Evolutionary conservation across 2,797 vertebrate species (phyloP), one percentile per base, ranked within the genome.

Genomic region (Tympanoctomys barrerae): DNA sequence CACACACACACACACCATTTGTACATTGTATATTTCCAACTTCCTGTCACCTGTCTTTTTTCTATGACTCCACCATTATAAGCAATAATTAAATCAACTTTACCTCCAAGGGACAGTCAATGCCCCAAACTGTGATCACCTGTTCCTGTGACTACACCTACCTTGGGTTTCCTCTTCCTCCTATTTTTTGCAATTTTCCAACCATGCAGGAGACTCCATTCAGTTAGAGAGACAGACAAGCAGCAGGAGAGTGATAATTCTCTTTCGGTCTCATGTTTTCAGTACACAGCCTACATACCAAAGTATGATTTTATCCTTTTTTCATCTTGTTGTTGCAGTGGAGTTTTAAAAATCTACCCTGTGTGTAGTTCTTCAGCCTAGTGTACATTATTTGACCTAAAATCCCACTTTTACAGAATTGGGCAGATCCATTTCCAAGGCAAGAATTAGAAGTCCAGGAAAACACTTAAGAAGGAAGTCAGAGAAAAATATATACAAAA

Each of bases 391-490:
- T n/a, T 86, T 68, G 61, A 49, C 68, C 49, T 62, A 52, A 83
- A 26, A 4, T 46, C 26, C 21, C 80, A 52, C 39, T 39, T 73
- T 62, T 39, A 70, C 13, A 21, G 31, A 93, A 52, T 21, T 94
- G 49, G n/a, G 33, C 10, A 83, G 18, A 49, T 62, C 28, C 33
- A 68, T 36, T 91, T 89, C 52, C 6, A 83, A 86, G 77, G 82
- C 8, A 89, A 89, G 21, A 89, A 85, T 70, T 54, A 89, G 13
- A 90, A 90, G 81, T 59, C 59, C 89, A 80, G 42, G 12, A 28
- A 64, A 26, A 66, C 18, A 70, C 42, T 64, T 91, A 78, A 91
- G 61, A 66, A 93, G 39, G 64, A 88, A 82, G 42, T 90, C 91
- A 93, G 21, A 81, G 49, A 82, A 87, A 91, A 28, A 46, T 46